Evolutionary conservation across 2,888 invertebrate genomes (phyloP).

Genomic region (Thecocarcelia acutangulata): DNA sequence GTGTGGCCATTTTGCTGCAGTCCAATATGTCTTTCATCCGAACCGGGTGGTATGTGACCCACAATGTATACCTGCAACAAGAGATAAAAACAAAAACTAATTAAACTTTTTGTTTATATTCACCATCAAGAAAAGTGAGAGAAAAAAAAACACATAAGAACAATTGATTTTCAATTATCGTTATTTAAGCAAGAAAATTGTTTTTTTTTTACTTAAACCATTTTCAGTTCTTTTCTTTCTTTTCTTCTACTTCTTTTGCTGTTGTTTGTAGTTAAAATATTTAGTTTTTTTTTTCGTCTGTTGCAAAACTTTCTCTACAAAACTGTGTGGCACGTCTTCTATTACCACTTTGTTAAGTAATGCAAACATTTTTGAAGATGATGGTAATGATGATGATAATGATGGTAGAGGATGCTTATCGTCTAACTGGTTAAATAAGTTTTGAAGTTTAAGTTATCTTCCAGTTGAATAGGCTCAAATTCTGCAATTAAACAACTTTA

Average conservation of each 20-base stretch:
- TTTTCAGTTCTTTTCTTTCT: background rate
- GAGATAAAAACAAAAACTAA: constrained; percentile 44
- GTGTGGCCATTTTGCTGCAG: constrained; percentile 83
- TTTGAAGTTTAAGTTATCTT: constrained; percentile 71
- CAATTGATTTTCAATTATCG: constrained; percentile 66
- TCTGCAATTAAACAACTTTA: constrained; percentile 70
- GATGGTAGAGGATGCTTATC: constrained; percentile 69
- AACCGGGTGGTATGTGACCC: constrained; percentile 94
- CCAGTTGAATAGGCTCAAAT: constrained; percentile 73
- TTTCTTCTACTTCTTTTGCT: background rate
- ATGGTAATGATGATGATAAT: constrained; percentile 62
- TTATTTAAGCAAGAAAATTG: constrained; percentile 30
- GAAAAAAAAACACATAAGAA: constrained; percentile 17
- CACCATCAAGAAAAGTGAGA: background rate
- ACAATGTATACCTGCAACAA: constrained; percentile 91
- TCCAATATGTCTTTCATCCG: constrained; percentile 89
- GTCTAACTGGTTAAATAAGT: constrained; percentile 63
- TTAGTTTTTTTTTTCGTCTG: constrained; percentile 10
- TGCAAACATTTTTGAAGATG: constrained; percentile 60
- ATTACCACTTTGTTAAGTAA: constrained; percentile 66
- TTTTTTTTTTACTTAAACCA: background rate
- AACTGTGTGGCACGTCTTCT: constrained; percentile 63
- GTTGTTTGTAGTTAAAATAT: background rate
- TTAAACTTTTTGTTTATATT: constrained; percentile 30
- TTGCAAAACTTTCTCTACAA: constrained; percentile 41